Evolutionary conservation across 2,113 vertebrate species (phyloP).

Genomic region (Trichomycterus rosablanca): DNA sequence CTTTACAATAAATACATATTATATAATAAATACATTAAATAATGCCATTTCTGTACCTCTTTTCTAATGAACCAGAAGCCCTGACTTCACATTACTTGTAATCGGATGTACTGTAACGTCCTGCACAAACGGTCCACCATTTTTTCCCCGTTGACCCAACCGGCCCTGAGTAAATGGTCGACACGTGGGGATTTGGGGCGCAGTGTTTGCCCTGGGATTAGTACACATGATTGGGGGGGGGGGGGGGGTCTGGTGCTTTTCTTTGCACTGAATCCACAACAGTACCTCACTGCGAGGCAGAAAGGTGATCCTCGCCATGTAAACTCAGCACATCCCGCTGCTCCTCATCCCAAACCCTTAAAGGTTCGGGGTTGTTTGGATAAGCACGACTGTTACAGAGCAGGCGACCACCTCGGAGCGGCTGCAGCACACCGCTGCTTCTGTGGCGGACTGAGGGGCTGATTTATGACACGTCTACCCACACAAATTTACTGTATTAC

Average conservation of each 20-base stretch:
- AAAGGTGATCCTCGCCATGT: slow-evolving; percentile 36
- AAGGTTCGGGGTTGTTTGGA: slow-evolving; percentile 23
- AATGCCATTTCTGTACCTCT: not conserved
- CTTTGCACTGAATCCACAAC: slow-evolving; percentile 20
- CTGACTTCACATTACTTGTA: not conserved
- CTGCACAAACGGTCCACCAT: slow-evolving; percentile 2
- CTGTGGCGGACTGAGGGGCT: not conserved
- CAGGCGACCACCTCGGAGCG: not conserved
- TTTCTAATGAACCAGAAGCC: not conserved
- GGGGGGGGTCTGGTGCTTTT: slow-evolving; percentile 13
- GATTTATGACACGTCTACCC: not conserved
- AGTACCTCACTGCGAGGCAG: slow-evolving; percentile 19
- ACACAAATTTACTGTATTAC: too few relatives aligned
- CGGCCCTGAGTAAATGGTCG: slow-evolving; percentile 15
- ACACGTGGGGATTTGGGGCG: slow-evolving; percentile 15
- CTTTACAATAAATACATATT: too few relatives aligned
- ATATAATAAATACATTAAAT: too few relatives aligned
- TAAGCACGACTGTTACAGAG: slow-evolving; percentile 15
- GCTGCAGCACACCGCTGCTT: not conserved
- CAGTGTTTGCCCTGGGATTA: slow-evolving; percentile 21
- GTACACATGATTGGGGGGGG: slow-evolving; percentile 6
- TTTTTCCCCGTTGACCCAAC: not conserved
- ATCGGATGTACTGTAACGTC: slow-evolving; percentile 8
- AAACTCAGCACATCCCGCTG: slow-evolving; percentile 44
- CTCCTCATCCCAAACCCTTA: slow-evolving; percentile 8